These are phyloP conservation scores for Brachypalpus laphriformis DNA, from an alignment of 2,888 invertebrate species.

Conservation along the genomic window DNA sequence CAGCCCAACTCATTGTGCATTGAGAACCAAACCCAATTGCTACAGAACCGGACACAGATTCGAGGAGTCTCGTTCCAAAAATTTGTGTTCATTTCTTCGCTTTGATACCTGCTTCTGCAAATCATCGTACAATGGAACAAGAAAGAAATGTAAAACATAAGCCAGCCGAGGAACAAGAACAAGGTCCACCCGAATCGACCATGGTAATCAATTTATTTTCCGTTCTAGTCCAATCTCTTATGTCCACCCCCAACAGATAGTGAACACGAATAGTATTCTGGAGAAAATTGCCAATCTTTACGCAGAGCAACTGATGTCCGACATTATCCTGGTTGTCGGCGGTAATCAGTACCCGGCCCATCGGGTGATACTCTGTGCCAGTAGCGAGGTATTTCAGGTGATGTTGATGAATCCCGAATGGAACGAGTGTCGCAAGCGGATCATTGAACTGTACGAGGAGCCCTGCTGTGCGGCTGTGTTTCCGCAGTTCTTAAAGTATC, in stretches of 20 bases:
- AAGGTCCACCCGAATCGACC: conserved; percentile 67
- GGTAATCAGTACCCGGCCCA: conserved; percentile 93
- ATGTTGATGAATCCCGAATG: conserved; percentile 97
- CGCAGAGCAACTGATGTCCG: conserved; percentile 94
- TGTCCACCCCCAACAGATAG: conserved; percentile 85
- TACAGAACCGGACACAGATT: not conserved
- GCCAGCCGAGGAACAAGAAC: conserved; percentile 71
- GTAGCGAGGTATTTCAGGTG: conserved; percentile 98
- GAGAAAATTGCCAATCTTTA: conserved; percentile 92
- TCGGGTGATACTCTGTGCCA: conserved; percentile 94
- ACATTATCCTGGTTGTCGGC: conserved; percentile 92
- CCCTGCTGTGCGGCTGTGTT: conserved; percentile 93
- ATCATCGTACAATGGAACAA: conserved; percentile 35
- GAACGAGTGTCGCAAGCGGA: conserved; percentile 94
- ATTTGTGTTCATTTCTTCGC: not conserved
- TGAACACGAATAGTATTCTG: conserved; percentile 92
- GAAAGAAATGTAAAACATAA: conserved; percentile 20
- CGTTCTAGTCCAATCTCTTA: not conserved
- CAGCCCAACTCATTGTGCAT: not conserved
- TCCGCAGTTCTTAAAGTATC: conserved; percentile 92
- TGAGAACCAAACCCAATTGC: not conserved
- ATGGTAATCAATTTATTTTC: conserved; percentile 57
- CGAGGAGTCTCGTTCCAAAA: not conserved
- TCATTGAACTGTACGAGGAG: conserved; percentile 93
- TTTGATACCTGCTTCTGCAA: not conserved